Base-by-base conservation (phyloP, 2,888 invertebrate species). In the Conchocele bisecta region DNA sequence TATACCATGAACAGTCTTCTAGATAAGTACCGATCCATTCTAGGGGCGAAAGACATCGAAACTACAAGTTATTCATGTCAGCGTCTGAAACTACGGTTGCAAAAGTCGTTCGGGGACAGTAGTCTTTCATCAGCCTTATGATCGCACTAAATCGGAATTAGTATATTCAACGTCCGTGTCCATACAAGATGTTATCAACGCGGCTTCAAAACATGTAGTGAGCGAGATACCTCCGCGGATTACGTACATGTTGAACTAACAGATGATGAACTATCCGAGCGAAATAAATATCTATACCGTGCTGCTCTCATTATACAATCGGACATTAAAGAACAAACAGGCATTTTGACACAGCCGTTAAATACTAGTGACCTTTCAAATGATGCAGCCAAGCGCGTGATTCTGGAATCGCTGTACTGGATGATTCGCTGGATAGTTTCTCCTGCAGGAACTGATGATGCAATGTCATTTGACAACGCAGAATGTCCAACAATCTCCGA, bases 161-260 rank as follows among this genome's bases (percentile, higher is more conserved):
- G 48, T 48, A n/a, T 26, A 48, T 48, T 48, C 48, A n/a, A 48
- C 29, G n/a, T 48, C 48, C 31, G 17, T 48, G 29, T 26, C 48
- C 5, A 29, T 48, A 13, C 26, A 26, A 48, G n/a, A 28, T 28
- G 31, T 48, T 28, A 24, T 48, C 7, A 48, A 48, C 31, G 48
- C 28, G 48, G 48, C 48, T 2, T 48, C 31, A 28, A 48, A 22
- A 22, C 48, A 17, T n/a, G n/a, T n/a, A n/a, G n/a, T n/a, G n/a
- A n/a, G n/a, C n/a, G n/a, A n/a, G n/a, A n/a, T n/a, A n/a, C n/a
- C n/a, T n/a, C n/a, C n/a, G n/a, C n/a, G n/a, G n/a, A n/a, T n/a
- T n/a, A n/a, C n/a, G n/a, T n/a, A n/a, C n/a, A n/a, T n/a, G n/a
- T n/a, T n/a, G n/a, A n/a, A n/a, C n/a, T n/a, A n/a, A n/a, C n/a